Conservation (phyloP, 1,140 invertebrate species). For the Drosophila grimshawi region DNA sequence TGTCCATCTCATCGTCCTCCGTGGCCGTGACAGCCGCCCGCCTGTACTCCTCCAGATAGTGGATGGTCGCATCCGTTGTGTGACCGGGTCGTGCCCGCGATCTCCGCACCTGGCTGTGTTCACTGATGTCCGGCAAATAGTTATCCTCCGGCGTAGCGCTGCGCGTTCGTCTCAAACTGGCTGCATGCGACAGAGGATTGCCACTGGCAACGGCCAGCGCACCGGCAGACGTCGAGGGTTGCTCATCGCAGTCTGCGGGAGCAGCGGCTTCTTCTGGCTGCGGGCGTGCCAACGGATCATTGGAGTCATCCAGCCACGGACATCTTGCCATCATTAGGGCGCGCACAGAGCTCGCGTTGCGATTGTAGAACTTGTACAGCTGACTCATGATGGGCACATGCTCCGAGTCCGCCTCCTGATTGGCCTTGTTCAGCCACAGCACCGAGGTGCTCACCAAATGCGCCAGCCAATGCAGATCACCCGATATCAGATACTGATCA, state of each 20-base stretch:
- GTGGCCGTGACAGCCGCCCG: slow-evolving; percentile 41
- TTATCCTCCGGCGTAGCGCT: slow-evolving; percentile 67
- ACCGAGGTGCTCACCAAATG: slow-evolving; percentile 92
- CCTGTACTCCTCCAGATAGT: slow-evolving; percentile 72
- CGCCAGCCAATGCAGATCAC: slow-evolving; percentile 92
- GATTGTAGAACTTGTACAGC: slow-evolving; percentile 93
- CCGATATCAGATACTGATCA: slow-evolving; percentile 92
- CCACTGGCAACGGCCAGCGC: slow-evolving; percentile 39
- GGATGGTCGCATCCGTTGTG: slow-evolving; percentile 62
- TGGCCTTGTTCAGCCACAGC: slow-evolving; percentile 94
- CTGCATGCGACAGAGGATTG: slow-evolving; percentile 68
- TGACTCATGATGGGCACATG: slow-evolving; percentile 92
- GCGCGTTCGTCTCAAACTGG: slow-evolving; percentile 53
- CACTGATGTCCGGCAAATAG: slow-evolving; percentile 65
- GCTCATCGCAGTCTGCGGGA: not conserved
- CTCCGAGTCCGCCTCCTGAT: slow-evolving; percentile 92
- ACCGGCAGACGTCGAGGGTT: slow-evolving; percentile 17
- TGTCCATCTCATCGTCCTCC: slow-evolving; percentile 49
- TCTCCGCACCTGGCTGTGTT: slow-evolving; percentile 42
- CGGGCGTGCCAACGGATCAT: slow-evolving; percentile 60
- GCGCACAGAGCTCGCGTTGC: slow-evolving; percentile 90
- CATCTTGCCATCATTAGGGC: slow-evolving; percentile 84
- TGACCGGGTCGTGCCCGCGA: slow-evolving; percentile 45
- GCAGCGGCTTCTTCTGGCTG: not conserved
- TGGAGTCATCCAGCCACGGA: slow-evolving; percentile 78